A percentile compares a stretch with the other conserved stretches of the same genome.
Evolutionary conservation across 2,888 invertebrate species (phyloP).

Genomic region (Ischnus inquisitorius): DNA sequence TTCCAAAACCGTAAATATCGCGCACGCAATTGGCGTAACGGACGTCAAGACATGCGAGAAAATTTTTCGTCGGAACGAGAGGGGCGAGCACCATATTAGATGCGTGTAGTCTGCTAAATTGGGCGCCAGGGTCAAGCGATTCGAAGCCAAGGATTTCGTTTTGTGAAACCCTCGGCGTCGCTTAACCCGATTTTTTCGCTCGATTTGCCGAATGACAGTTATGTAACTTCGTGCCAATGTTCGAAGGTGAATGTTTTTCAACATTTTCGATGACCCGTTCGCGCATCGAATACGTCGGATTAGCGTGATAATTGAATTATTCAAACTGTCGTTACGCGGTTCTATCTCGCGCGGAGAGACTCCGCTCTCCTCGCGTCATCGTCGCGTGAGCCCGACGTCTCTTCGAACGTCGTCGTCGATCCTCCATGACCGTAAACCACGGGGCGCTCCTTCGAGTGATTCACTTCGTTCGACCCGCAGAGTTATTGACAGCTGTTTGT

Average conservation of each 20-base stretch:
- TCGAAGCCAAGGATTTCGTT: slow-evolving; percentile 80
- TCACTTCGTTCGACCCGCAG: background rate
- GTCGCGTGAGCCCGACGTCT: slow-evolving; percentile 48
- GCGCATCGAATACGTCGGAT: slow-evolving; percentile 65
- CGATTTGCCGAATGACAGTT: slow-evolving; percentile 68
- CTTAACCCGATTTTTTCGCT: slow-evolving; percentile 59
- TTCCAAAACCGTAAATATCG: background rate
- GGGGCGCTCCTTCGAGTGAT: slow-evolving; percentile 1
- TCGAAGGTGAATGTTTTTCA: background rate
- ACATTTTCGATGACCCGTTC: slow-evolving; percentile 40
- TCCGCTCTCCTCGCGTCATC: slow-evolving; percentile 33
- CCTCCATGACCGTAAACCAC: slow-evolving; percentile 7
- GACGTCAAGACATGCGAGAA: slow-evolving; percentile 24
- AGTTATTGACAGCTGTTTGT: slow-evolving; percentile 6
- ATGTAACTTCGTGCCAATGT: slow-evolving; percentile 62
- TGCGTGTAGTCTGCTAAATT: slow-evolving; percentile 84
- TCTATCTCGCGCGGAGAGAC: background rate
- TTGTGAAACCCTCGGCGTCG: slow-evolving; percentile 56
- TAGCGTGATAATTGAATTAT: slow-evolving; percentile 54
- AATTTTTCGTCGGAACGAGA: slow-evolving; percentile 42
- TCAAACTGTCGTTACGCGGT: slow-evolving; percentile 33
- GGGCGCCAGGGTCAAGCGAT: slow-evolving; percentile 83
- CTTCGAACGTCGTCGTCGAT: slow-evolving; percentile 26
- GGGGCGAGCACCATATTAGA: slow-evolving; percentile 81
- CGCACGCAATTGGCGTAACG: slow-evolving; percentile 69